Conservation (phyloP, 1,140 invertebrate species). For the Bombus confusus region DNA sequence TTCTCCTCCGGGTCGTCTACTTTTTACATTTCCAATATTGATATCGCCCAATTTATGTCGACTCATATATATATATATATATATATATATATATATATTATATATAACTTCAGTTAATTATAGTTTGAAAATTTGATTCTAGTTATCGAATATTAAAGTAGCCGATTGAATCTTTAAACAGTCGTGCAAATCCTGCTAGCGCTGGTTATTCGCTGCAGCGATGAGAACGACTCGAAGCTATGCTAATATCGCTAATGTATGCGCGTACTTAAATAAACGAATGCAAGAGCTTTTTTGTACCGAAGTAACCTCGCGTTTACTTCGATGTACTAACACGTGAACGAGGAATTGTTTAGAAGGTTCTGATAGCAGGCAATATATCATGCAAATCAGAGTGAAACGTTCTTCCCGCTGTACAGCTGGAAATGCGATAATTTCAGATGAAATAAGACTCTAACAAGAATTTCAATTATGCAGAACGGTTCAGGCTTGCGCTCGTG, state of each 20-base stretch:
- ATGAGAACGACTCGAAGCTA: not conserved
- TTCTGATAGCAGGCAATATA: slow-evolving; percentile 1
- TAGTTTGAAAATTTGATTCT: not conserved
- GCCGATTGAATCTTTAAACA: no score
- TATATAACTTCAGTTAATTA: not conserved
- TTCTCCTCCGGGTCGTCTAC: not conserved
- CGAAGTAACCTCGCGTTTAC: not conserved
- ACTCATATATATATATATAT: no score
- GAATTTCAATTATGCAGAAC: slow-evolving; percentile 8
- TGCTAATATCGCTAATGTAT: not conserved
- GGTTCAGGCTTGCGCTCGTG: no score
- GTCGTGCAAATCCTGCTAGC: not conserved
- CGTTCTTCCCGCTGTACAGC: not conserved
- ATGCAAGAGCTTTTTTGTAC: not conserved
- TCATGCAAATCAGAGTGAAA: slow-evolving; percentile 10
- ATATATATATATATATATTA: no score
- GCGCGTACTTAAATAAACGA: not conserved
- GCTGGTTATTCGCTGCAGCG: not conserved
- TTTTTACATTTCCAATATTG: not conserved
- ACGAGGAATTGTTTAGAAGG: not conserved
- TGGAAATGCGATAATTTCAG: slow-evolving; percentile 2
- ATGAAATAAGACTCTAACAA: slow-evolving; percentile 4
- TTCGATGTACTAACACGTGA: not conserved
- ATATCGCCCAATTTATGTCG: not conserved
- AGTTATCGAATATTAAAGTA: not conserved